phyloP scores from a whole-genome alignment of 1,140 invertebrate genomes.

The Aphaenogaster rudis region DNA sequence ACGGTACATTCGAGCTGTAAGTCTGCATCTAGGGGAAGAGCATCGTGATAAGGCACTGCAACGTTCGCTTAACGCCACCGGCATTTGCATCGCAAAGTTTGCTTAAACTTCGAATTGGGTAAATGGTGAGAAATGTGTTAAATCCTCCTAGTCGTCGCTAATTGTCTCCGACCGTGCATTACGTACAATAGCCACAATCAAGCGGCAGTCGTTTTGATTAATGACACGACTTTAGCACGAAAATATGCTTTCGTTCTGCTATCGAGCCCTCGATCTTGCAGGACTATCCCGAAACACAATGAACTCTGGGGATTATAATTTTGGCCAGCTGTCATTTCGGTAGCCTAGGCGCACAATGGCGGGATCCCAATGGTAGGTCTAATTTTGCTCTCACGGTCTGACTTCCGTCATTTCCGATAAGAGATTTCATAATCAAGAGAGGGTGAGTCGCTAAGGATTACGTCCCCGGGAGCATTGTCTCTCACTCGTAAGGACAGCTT shows the following conservation, averaged over 20 bases:
- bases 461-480: constrained; percentile 52
- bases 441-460: constrained; percentile 53
- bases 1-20: constrained; percentile 39
- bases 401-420: constrained; percentile 66
- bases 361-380: constrained; percentile 1
- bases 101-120: constrained; percentile 35
- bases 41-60: constrained; percentile 53
- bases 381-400: constrained; percentile 62
- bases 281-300: constrained; percentile 1
- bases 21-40: constrained; percentile 12
- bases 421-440: constrained; percentile 70
- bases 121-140: constrained; percentile 26
- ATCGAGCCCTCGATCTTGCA: constrained; percentile 23
- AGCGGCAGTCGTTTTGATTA: constrained; percentile 50
- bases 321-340: constrained; percentile 9
- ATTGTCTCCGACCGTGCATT: constrained; percentile 48
- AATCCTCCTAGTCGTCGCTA: constrained; percentile 30
- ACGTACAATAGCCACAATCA: constrained; percentile 41
- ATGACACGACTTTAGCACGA: neutral
- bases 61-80: constrained; percentile 34
- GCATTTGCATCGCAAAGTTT: constrained; percentile 50
- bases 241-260: constrained; percentile 42
- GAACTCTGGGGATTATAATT: constrained; percentile 27
- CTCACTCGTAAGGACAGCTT: constrained; percentile 62
- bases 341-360: neutral